Base-by-base conservation (phyloP, 2,113 vertebrate genomes). In the Grammomys dolichurus region DNA sequence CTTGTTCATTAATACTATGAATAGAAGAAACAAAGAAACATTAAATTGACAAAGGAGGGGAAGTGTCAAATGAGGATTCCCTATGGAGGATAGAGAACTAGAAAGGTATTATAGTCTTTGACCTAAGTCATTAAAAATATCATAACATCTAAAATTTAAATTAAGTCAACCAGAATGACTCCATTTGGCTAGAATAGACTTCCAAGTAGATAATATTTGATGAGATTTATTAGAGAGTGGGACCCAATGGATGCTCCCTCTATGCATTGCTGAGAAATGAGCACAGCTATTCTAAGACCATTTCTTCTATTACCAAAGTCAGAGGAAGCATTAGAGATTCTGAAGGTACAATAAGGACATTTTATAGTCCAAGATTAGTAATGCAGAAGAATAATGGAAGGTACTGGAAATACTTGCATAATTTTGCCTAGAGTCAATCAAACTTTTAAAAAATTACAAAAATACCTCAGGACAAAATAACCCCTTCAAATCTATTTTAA, bases 81-180 rank as follows among this genome's bases (percentile, higher is more conserved):
- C 13, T n/a, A 43, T n/a, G 16, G 16, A 67, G 65, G 8, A 67
- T 86, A 78, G 7, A 78, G 46, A 10, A 12, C 40, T 36, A 54
- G 48, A 76, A 77, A 92, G 6, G 36, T 17, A 5, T 20, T 43
- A 26, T 43, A 9, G 6, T 11, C 16, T 91, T 89, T 89, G 22
- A 94, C 11, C 3, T 86, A 88, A 89, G 20, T 26, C 40, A 54
- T 48, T 93, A 63, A 65, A 95, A 87, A 19, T 9, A 78, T 80
- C 78, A n/a, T 67, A 95, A 84, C 65, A 72, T 72, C 14, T 77
- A 92, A 67, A 67, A 85, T 84, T 95, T 86, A 87, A 95, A 67
- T 92, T 88, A 87, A 65, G 12, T 81, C 10, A 85, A 92, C 86
- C 14, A 48, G 20, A 89, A 89, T 87, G 75, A 5, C 14, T 90